Evolutionary conservation across 2,113 vertebrate genomes (phyloP), one percentile per base, ranked within the genome.

Genomic region (Scopus umbretta): DNA sequence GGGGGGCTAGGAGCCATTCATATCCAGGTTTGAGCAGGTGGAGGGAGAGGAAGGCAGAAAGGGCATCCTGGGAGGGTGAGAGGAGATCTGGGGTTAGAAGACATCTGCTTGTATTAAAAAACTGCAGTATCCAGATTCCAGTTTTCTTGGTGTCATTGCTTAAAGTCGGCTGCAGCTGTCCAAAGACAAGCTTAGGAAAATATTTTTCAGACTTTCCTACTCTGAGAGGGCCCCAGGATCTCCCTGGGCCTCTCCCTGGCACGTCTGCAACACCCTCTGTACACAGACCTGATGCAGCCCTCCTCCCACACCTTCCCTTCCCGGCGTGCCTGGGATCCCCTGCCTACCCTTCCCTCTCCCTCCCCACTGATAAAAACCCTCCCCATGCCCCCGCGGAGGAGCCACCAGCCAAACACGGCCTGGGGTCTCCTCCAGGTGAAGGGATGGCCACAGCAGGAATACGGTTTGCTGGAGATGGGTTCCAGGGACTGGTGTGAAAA

Each of bases 161-260:
- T 91, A 72, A 85, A 96, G 90, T 91, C 71, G 2, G 85, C 90
- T 94, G 93, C 96, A 97, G 96, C 96, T 96, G 96, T 96, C 93
- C 81, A 96, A 96, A 96, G 96, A 90, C 92, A 96, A 92, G 78
- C 96, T 93, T 96, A 96, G 96, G 96, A 97, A 97, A 96, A 96
- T 97, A 97, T 95, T 97, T 97, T 97, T 97, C 96, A 97, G 90
- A 97, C 87, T 97, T 96, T 97, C 96, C 94, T 95, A 96, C 94
- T 96, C 65, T 47, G 45, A 94, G 94, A 93, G 94, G 93, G 96
- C 96, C 96, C 81, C 96, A 96, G 93, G 49, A 96, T 94, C 96
- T 95, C 94, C 90, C 87, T 96, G 96, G 96, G 96, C 96, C 96
- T 97, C 96, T 97, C 96, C 93, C 96, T 97, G 96, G 96, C 96